Conservation (phyloP, 2,113 vertebrate species). For the Phainopepla nitens region DNA sequence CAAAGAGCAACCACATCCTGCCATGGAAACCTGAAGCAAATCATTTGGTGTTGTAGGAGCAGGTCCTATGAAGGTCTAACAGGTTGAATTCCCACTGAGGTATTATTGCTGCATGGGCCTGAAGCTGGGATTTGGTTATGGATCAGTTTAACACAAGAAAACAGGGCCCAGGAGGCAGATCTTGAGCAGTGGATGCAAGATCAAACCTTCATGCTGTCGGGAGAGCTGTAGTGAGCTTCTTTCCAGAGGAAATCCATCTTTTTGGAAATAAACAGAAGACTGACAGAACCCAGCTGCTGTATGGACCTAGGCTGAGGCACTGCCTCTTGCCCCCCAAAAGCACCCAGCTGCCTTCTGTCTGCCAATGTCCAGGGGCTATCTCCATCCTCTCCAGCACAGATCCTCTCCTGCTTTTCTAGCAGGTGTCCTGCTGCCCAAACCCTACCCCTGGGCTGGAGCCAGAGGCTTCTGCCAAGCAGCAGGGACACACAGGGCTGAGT, state of each 20-base stretch:
- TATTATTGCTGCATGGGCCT: neutral
- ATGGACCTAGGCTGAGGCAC: neutral
- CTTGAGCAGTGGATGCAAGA: neutral
- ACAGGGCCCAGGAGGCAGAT: neutral
- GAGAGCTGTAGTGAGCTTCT: neutral
- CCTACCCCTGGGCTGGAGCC: neutral
- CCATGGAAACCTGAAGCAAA: neutral
- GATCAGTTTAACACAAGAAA: neutral
- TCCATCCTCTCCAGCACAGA: neutral
- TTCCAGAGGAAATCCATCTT: neutral
- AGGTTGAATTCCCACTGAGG: neutral
- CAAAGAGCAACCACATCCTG: neutral
- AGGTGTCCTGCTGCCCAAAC: neutral
- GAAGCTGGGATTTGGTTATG: neutral
- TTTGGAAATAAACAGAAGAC: neutral
- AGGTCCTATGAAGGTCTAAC: neutral
- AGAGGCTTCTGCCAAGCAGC: neutral
- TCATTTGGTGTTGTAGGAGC: neutral
- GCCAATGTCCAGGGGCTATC: neutral
- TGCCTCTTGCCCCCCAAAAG: fast-evolving
- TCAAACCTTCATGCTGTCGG: neutral
- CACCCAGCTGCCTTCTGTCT: neutral
- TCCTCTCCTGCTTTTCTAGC: neutral
- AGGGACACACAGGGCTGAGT: neutral
- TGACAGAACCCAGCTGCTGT: neutral